Evolutionary conservation across 2,797 vertebrate genomes (phyloP).

Genomic region (Cottoperca gobio): DNA sequence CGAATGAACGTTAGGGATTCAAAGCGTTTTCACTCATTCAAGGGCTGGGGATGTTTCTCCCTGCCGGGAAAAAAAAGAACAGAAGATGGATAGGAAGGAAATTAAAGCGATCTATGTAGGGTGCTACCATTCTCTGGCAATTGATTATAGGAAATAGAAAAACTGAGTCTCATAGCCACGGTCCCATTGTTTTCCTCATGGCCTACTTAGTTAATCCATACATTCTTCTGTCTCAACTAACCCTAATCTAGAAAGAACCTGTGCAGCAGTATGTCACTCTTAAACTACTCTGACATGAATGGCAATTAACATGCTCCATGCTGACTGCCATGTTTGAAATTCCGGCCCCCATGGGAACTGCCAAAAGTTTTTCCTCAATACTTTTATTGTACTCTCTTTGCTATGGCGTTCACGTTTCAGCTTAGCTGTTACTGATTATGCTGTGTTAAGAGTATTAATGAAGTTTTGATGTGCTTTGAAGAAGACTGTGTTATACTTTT

Average conservation of each 20-base stretch:
- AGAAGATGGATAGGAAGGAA: slow-evolving; percentile 48
- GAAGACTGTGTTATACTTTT: slow-evolving; percentile 54
- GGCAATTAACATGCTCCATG: slow-evolving; percentile 10
- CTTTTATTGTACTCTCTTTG: slow-evolving; percentile 42
- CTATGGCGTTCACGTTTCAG: slow-evolving; percentile 60
- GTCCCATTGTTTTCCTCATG: slow-evolving; percentile 70
- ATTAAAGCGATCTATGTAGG: slow-evolving; percentile 65
- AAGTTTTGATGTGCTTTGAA: slow-evolving; percentile 76
- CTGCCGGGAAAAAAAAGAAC: slow-evolving; percentile 10
- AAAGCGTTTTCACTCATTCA: slow-evolving; percentile 66
- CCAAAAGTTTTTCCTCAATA: slow-evolving; percentile 17
- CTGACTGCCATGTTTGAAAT: slow-evolving; percentile 5
- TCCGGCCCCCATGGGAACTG: background rate
- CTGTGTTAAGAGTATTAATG: slow-evolving; percentile 71
- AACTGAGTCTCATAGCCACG: slow-evolving; percentile 44
- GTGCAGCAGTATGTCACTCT: slow-evolving; percentile 12
- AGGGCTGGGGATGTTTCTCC: slow-evolving; percentile 47
- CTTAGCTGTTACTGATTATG: slow-evolving; percentile 53
- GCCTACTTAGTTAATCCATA: slow-evolving; percentile 78
- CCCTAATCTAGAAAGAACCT: slow-evolving; percentile 47
- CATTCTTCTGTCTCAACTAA: slow-evolving; percentile 58
- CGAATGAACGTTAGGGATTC: slow-evolving; percentile 64
- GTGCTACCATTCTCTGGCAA: slow-evolving; percentile 68
- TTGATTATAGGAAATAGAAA: slow-evolving; percentile 72
- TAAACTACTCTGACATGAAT: slow-evolving; percentile 21